phyloP scores from a whole-genome alignment of 1,140 invertebrate species.

The Bombus confusus region DNA sequence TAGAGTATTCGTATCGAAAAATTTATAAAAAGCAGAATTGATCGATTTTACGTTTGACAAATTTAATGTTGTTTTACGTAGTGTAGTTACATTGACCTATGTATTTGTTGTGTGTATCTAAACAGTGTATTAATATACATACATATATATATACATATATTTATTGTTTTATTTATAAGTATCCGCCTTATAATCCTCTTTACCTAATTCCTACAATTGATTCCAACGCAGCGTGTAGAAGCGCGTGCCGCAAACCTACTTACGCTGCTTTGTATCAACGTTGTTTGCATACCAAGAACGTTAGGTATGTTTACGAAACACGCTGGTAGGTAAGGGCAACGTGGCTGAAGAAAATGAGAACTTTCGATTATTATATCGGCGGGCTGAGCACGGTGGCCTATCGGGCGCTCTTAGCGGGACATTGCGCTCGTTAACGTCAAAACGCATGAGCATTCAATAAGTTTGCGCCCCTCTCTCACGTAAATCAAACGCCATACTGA shows the following conservation, averaged over 20 bases:
- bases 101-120: not conserved
- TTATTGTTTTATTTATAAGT: no score
- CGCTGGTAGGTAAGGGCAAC: not conserved
- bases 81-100: not conserved
- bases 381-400: constrained; percentile 12
- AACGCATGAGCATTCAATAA: constrained; percentile 75
- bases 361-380: constrained; percentile 21
- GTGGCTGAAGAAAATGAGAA: constrained; percentile 6
- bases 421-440: constrained; percentile 74
- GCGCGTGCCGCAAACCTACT: not conserved
- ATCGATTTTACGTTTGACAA: not conserved
- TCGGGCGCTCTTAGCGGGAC: constrained; percentile 50
- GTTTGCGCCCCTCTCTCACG: constrained; percentile 59
- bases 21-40: not conserved
- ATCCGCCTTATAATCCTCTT: no score
- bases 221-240: not conserved
- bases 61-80: not conserved
- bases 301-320: not conserved
- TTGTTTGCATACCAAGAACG: not conserved
- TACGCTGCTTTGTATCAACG: not conserved
- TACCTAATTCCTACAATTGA: not conserved
- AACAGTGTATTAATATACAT: not conserved
- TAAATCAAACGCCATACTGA: constrained; percentile 68
- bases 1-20: not conserved
- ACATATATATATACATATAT: no score